Percentiles rank a stretch among this genome's conserved stretches.
These are phyloP conservation scores for Chorisops tibialis DNA, from an alignment of 2,888 invertebrate species.

Conservation along the genomic window DNA sequence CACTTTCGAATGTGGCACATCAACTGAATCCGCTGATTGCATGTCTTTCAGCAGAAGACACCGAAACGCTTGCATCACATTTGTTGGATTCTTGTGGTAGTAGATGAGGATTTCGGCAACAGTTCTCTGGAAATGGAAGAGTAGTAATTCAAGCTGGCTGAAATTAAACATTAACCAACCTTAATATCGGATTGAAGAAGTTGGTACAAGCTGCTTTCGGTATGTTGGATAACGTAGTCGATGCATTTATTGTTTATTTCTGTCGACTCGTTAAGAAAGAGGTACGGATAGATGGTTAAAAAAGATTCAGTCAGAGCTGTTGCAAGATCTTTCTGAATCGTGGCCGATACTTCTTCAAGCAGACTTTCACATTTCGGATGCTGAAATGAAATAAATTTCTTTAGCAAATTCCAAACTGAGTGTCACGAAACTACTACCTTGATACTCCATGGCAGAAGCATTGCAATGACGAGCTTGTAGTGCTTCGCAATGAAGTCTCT, in stretches of 20 bases:
- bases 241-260: constrained; percentile 61
- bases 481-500: constrained; percentile 69
- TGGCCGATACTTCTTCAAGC: constrained; percentile 61
- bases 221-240: constrained; percentile 60
- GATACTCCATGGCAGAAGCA: constrained; percentile 60
- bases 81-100: constrained; percentile 48
- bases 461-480: constrained; percentile 65
- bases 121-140: constrained; percentile 41
- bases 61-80: constrained; percentile 48
- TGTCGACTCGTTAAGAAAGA: constrained; percentile 62
- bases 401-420: constrained; percentile 40
- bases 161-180: too few relatives aligned
- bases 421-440: constrained; percentile 53
- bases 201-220: constrained; percentile 56
- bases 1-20: constrained; percentile 50
- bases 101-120: constrained; percentile 50
- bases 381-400: constrained; percentile 18
- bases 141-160: constrained; percentile 16
- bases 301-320: constrained; percentile 65
- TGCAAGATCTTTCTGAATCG: constrained; percentile 58
- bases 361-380: constrained; percentile 53
- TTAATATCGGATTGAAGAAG: constrained; percentile 61
- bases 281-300: constrained; percentile 67
- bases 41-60: constrained; percentile 41
- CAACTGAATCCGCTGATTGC: constrained; percentile 32